Evolutionary conservation across 2,113 vertebrate genomes (phyloP).

Genomic region (Chaenocephalus aceratus): DNA sequence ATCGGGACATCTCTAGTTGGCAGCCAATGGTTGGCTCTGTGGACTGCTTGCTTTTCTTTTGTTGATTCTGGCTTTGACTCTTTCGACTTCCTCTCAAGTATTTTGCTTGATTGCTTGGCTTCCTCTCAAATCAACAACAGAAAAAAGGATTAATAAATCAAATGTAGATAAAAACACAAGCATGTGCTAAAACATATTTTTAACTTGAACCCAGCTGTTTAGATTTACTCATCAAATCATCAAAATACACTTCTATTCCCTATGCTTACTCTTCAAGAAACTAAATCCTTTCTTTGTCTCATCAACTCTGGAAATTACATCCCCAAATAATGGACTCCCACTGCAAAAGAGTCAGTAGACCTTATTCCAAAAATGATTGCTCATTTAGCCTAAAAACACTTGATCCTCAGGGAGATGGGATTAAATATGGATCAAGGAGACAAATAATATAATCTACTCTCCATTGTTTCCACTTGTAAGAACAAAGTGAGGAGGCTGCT

Average conservation of each 20-base stretch:
- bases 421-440: not conserved
- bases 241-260: not conserved
- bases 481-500: not conserved
- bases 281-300: not conserved
- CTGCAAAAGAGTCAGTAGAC: not conserved
- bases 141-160: not conserved
- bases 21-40: too few species aligned
- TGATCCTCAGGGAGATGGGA: not conserved
- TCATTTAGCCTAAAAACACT: not conserved
- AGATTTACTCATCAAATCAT: not conserved
- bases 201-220: not conserved
- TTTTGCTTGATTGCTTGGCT: not conserved
- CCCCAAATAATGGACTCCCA: not conserved
- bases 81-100: not conserved
- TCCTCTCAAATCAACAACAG: not conserved
- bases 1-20: too few species aligned
- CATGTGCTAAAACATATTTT: not conserved
- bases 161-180: not conserved
- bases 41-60: too few species aligned
- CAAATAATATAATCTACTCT: not conserved
- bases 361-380: not conserved
- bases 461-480: not conserved
- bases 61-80: too few species aligned
- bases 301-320: not conserved
- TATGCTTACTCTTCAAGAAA: not conserved